These are phyloP conservation scores for Pocillopora meandrina DNA, from an alignment of 92 coral and sea anemone genomes.

Conservation along the genomic window DNA sequence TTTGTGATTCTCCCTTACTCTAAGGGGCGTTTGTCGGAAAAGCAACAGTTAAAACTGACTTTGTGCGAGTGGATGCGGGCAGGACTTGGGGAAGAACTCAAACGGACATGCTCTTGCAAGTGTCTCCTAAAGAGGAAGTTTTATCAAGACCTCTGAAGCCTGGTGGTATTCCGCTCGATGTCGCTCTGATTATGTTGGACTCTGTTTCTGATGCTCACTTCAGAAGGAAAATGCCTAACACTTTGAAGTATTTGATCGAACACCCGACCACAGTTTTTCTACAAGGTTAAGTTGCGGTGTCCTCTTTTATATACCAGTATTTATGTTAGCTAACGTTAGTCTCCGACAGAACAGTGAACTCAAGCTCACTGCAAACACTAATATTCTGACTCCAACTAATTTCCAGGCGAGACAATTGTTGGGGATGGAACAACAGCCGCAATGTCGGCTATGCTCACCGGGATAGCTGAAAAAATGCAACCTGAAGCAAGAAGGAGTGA, in stretches of 20 bases:
- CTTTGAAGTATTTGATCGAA: conserved; percentile 28
- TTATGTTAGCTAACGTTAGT: too few species aligned
- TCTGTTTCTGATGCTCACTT: conserved; percentile 51
- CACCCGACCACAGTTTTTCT: not conserved
- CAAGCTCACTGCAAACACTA: too few species aligned
- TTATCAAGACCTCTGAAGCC: conserved; percentile 38
- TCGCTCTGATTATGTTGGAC: conserved; percentile 49
- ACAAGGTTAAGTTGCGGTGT: not conserved
- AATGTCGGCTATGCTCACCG: conserved; percentile 76
- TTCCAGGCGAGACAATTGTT: conserved; percentile 49
- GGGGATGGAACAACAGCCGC: conserved; percentile 83
- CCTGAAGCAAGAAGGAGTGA: conserved; percentile 66
- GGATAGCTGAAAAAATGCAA: conserved; percentile 59
- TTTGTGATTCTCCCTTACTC: not conserved
- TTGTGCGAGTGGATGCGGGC: conserved; percentile 61
- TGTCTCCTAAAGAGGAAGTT: conserved; percentile 55
- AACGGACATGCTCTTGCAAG: conserved; percentile 32
- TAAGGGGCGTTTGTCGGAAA: conserved; percentile 44
- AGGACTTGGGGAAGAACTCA: conserved; percentile 1
- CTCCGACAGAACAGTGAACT: too few species aligned
- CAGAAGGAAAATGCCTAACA: conserved; percentile 62
- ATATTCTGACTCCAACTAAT: not conserved
- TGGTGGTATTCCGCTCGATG: conserved; percentile 57
- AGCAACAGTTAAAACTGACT: conserved; percentile 52
- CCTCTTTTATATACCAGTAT: too few species aligned